Evolutionary conservation across 2,113 vertebrate genomes (phyloP).

Genomic region (Conger conger): DNA sequence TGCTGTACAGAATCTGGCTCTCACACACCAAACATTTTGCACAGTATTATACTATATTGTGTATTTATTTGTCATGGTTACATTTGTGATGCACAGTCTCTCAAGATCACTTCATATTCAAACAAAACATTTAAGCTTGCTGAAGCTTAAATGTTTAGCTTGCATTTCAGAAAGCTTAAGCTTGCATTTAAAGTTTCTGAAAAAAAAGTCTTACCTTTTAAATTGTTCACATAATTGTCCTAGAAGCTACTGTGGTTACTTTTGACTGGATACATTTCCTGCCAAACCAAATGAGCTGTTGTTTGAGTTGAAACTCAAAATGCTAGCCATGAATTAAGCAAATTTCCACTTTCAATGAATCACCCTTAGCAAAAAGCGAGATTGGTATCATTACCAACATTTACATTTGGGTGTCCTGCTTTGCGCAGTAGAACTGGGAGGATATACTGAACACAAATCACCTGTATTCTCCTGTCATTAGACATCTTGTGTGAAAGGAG

Average conservation of each 20-base stretch:
- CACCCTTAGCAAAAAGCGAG: background rate
- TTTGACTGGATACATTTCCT: background rate
- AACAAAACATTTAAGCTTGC: too few relatives aligned
- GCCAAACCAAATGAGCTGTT: background rate
- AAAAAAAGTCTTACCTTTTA: background rate
- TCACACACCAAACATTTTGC: too few relatives aligned
- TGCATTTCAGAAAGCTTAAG: too few relatives aligned
- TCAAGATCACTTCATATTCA: too few relatives aligned
- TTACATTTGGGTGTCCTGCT: background rate
- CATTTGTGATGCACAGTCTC: too few relatives aligned
- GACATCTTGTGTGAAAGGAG: background rate
- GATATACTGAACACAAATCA: slow-evolving; percentile 10
- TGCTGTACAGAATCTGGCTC: background rate
- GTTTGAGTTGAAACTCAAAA: background rate
- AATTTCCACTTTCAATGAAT: background rate
- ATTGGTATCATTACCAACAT: slow-evolving; percentile 1
- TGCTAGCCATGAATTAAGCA: background rate
- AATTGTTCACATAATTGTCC: background rate
- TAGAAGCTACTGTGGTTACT: background rate
- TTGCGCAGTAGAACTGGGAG: background rate
- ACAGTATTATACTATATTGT: too few relatives aligned
- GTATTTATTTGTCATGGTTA: background rate
- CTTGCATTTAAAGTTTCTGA: too few relatives aligned
- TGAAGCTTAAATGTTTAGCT: too few relatives aligned
- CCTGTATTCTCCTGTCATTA: slow-evolving; percentile 10